Base-by-base conservation (phyloP, 2,113 vertebrate genomes). In the Psittacara wagleri region DNA sequence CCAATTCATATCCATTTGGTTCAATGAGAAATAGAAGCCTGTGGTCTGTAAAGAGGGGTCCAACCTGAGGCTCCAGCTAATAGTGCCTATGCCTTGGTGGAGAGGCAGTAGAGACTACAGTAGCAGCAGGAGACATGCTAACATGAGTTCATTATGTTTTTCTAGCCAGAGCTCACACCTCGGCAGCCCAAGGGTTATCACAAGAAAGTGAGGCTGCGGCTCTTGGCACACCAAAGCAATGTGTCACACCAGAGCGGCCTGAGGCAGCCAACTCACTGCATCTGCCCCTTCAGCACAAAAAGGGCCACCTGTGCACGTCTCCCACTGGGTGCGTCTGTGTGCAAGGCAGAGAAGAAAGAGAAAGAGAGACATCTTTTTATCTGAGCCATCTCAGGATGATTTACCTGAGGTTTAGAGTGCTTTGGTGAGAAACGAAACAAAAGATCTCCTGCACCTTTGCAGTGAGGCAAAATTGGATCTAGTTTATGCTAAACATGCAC, bases 261-360 rank as follows among this genome's bases (percentile, higher is more conserved):
- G 16, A 75, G 41, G 61, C 4, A 0, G 2, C n/a, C 4, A 7
- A 54, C 49, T 43, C 2, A 0, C 31, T 2, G 9, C 33, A 1
- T 31, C 77, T 8, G 10, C 44, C 48, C 64, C 35, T 70, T 19
- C 1, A 4, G 37, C 43, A 67, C 2, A 9, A 6, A 3, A 3
- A 29, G 43, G 35, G 25, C 1, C 0, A 1, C 15, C 63, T 8
- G 2, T 7, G 2, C 2, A 4, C 39, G 35, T 59, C 54, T 81
- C 39, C 35, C 39, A 35, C 33, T 0, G 2, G 7, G 5, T 18
- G 43, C 0, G 1, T 4, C 51, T 7, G 11, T 11, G 0, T 37
- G 48, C 19, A 5, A 70, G 33, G 41, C 39, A 9, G 51, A 52
- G 61, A 27, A 54, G 25, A 54, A 70, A 33, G 29, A 51, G 59